Percentiles rank a stretch among this genome's conserved stretches.
Conservation (phyloP, 53 echinoderm and acorn worm genomes). For the Apostichopus leukothele region DNA sequence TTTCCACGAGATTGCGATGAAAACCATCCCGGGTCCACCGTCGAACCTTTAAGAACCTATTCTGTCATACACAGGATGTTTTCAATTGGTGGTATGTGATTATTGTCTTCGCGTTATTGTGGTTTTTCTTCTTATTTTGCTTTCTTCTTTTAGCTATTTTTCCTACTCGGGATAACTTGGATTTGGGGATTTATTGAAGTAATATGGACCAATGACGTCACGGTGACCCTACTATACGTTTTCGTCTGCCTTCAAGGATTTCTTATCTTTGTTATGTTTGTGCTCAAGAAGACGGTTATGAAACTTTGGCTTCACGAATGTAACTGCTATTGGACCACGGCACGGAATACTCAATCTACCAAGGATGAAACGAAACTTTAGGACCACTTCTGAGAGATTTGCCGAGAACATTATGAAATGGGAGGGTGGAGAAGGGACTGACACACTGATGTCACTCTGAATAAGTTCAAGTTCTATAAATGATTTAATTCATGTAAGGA, state of each 20-base stretch:
- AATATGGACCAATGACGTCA: neutral
- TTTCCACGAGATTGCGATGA: too few species aligned
- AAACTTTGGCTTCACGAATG: slow-evolving; percentile 21
- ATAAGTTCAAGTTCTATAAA: too few species aligned
- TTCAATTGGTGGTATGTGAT: too few species aligned
- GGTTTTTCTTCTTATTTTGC: neutral
- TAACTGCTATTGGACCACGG: neutral
- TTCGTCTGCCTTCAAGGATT: neutral
- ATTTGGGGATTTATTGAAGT: neutral
- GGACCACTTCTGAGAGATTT: neutral
- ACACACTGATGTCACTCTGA: too few species aligned
- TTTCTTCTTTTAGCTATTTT: neutral
- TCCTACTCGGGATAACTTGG: slow-evolving; percentile 2
- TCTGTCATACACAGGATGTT: too few species aligned
- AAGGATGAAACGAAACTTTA: slow-evolving; percentile 18
- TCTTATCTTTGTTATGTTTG: slow-evolving; percentile 23
- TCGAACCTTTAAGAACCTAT: too few species aligned
- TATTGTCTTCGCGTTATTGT: too few species aligned
- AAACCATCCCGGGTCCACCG: too few species aligned
- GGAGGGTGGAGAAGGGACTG: too few species aligned
- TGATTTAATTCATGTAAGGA: too few species aligned
- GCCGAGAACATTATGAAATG: neutral
- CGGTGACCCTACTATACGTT: neutral
- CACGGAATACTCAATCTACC: slow-evolving; percentile 6
- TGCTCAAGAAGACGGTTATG: slow-evolving; percentile 19